phyloP scores from a whole-genome alignment of 1,140 invertebrate genomes.

The Nasonia giraulti region DNA sequence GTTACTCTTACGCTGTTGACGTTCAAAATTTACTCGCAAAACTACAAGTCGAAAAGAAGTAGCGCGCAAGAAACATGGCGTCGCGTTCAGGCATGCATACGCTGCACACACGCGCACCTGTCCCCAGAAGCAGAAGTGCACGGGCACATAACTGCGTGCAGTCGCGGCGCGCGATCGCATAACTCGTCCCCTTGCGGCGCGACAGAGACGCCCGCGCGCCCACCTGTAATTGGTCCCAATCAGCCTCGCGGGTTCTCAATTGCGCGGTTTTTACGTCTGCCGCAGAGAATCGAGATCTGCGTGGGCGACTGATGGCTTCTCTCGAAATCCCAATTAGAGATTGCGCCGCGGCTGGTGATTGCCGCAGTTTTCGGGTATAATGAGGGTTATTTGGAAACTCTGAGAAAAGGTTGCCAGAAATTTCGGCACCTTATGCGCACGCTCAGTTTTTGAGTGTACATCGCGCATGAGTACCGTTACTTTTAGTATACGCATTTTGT shows the following conservation, averaged over 20 bases:
- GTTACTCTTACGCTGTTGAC: conserved; percentile 42
- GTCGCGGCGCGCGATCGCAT: not conserved
- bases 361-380: not conserved
- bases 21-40: conserved; percentile 26
- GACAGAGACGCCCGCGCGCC: conserved; percentile 61
- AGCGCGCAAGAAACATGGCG: not conserved
- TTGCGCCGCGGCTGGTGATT: not conserved
- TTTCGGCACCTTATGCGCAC: not conserved
- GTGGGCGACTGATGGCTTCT: not conserved
- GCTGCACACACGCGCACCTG: not conserved
- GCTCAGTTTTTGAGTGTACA: not conserved
- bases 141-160: not conserved
- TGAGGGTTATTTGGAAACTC: not conserved
- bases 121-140: not conserved
- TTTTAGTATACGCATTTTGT: too few species aligned
- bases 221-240: conserved; percentile 72
- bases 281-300: not conserved
- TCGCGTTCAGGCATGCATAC: not conserved
- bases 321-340: not conserved
- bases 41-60: not conserved
- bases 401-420: not conserved
- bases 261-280: not conserved
- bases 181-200: not conserved
- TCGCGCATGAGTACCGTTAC: too few species aligned
- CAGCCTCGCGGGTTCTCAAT: conserved; percentile 53